Conservation (phyloP, 2,797 vertebrate genomes). For the Syngnathus rostellatus region DNA sequence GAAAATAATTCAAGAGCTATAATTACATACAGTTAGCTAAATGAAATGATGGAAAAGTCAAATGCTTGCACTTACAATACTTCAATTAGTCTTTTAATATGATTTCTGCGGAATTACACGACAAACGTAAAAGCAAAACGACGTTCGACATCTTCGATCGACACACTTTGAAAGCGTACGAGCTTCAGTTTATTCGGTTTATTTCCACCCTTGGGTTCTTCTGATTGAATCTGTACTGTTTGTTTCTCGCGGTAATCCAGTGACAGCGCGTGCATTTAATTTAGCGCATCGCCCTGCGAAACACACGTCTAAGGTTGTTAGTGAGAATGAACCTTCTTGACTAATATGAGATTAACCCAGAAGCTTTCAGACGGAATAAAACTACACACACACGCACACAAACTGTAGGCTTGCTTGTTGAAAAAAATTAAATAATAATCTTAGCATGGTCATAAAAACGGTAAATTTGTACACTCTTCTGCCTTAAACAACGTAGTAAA, state of each 20-base stretch:
- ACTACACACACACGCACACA: slow-evolving; percentile 27
- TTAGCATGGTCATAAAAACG: background rate
- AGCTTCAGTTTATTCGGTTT: background rate
- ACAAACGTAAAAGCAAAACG: background rate
- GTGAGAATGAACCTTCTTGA: slow-evolving; percentile 57
- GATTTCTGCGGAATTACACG: background rate
- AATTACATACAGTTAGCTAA: background rate
- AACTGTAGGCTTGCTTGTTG: background rate
- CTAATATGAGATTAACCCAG: slow-evolving; percentile 73
- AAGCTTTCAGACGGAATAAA: slow-evolving; percentile 57
- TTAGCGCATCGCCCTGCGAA: slow-evolving; percentile 40
- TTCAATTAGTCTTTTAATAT: background rate
- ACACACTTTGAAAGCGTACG: background rate
- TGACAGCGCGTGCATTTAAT: slow-evolving; percentile 28
- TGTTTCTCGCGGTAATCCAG: slow-evolving; percentile 15
- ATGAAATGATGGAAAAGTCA: background rate
- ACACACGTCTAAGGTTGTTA: slow-evolving; percentile 48
- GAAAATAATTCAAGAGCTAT: background rate
- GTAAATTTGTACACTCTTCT: background rate
- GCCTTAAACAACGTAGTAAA: background rate
- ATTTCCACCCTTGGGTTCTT: background rate
- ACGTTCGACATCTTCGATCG: background rate
- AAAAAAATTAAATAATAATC: background rate
- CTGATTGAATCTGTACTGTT: slow-evolving; percentile 10
- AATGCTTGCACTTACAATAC: background rate